Evolutionary conservation across 2,113 vertebrate genomes (phyloP), one percentile per base, ranked within the genome.

Genomic region (Nicator chloris): DNA sequence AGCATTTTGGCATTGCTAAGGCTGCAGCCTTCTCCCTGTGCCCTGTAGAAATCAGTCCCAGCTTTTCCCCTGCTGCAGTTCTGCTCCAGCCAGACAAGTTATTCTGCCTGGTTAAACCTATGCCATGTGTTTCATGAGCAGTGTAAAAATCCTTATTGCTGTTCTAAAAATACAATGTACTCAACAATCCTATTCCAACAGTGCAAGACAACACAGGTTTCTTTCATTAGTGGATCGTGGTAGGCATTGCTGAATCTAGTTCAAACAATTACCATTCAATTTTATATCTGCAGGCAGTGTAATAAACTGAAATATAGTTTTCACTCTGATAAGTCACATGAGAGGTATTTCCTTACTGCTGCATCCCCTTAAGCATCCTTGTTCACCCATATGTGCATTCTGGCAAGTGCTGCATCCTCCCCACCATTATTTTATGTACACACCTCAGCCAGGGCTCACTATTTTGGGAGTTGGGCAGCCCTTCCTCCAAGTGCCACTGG

Each of bases 151-250:
- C 63, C 59, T 90, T 22, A 51, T 37, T 83, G 27, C 72, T 88
- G 93, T 96, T 95, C 66, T 70, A 95, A 90, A 96, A 97, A 97
- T 85, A 88, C 71, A 82, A n/a, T n/a, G 15, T 82, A n/a, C 71
- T 97, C 97, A 96, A 95, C 97, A 97, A 95, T 95, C 97, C 96
- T 95, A 90, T 97, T 98, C 97, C 98, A 97, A 88, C 97, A 97
- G 96, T 98, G 97, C 98, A 98, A 98, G 98, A 98, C 96, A 96
- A 96, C 97, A 97, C 98, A 98, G 97, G 98, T 92, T 86, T 88
- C 73, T 86, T 81, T 98, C 98, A 97, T 98, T 98, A 97, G 93
- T 95, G 97, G 98, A 20, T 97, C 96, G 97, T 98, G 98, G 98
- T 98, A 91, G 92, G 90, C 94, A 98, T 97, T 92, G 97, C 97